These are phyloP conservation scores for Noctua pronuba DNA, from an alignment of 2,888 invertebrate genomes.

Conservation along the genomic window DNA sequence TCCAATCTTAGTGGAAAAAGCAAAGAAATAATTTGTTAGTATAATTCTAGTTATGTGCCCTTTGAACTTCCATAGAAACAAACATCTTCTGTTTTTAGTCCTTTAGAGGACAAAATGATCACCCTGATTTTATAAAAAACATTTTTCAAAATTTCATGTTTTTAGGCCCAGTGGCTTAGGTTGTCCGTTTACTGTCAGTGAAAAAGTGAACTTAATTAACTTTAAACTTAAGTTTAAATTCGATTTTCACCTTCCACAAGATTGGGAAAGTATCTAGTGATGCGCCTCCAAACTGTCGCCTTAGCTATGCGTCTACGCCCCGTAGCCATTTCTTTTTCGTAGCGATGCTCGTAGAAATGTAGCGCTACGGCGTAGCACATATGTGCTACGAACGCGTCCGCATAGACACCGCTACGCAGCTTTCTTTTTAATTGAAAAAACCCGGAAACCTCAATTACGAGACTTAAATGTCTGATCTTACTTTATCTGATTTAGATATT, in stretches of 20 bases:
- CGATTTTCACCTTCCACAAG: neutral
- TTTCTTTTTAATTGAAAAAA: constrained; percentile 13
- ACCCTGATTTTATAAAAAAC: neutral
- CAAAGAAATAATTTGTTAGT: neutral
- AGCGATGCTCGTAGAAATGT: neutral
- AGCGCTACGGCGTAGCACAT: constrained; percentile 34
- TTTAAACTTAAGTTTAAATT: neutral
- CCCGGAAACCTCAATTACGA: too few species aligned
- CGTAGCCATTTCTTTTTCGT: constrained; percentile 37
- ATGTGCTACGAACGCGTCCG: neutral
- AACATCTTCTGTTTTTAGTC: neutral
- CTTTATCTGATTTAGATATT: neutral
- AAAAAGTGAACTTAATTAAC: neutral
- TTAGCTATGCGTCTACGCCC: neutral
- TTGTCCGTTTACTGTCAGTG: neutral
- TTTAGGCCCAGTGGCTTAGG: neutral
- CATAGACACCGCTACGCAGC: neutral
- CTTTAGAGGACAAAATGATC: neutral
- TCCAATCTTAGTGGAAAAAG: neutral
- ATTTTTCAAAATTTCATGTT: neutral
- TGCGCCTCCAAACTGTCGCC: neutral
- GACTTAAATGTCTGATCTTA: neutral
- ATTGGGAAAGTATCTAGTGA: neutral
- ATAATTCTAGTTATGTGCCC: too few species aligned
- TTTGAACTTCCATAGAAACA: too few species aligned